Percentiles rank a stretch among this genome's conserved stretches.
phyloP scores from a whole-genome alignment of 2,888 invertebrate species.

The Lapara coniferarum region DNA sequence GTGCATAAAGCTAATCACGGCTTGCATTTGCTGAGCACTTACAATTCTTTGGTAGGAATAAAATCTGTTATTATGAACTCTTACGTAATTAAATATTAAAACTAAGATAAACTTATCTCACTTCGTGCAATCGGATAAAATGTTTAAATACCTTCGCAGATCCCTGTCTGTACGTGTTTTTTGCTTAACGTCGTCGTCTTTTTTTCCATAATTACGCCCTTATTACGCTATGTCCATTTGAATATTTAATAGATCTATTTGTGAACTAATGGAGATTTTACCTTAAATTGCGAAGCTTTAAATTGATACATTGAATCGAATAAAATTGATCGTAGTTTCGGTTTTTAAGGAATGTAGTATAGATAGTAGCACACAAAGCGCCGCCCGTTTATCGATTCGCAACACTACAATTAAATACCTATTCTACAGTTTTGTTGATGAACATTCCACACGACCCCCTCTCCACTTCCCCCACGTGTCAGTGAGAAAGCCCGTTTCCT shows the following conservation, averaged over 20 bases:
- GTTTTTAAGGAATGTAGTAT: not conserved
- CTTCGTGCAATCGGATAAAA: no score
- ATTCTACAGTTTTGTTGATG: constrained; percentile 1
- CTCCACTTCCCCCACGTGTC: not conserved
- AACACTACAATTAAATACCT: not conserved
- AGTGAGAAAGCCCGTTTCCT: constrained; percentile 11
- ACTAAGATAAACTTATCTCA: no score
- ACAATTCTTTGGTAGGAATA: no score
- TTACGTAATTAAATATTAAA: no score
- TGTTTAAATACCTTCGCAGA: not conserved
- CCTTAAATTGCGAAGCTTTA: no score
- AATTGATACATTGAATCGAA: no score
- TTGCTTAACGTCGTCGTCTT: not conserved
- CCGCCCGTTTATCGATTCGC: constrained; percentile 6
- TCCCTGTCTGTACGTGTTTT: not conserved
- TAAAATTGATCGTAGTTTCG: not conserved
- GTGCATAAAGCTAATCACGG: no score
- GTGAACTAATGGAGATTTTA: not conserved
- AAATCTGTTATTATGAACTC: no score
- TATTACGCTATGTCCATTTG: not conserved
- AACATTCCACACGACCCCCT: not conserved
- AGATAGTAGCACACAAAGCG: not conserved
- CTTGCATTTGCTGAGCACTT: no score
- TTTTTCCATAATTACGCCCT: not conserved
- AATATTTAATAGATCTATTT: not conserved